Evolutionary conservation across 1,140 invertebrate species (phyloP).

Genomic region (Steinernema feltiae): DNA sequence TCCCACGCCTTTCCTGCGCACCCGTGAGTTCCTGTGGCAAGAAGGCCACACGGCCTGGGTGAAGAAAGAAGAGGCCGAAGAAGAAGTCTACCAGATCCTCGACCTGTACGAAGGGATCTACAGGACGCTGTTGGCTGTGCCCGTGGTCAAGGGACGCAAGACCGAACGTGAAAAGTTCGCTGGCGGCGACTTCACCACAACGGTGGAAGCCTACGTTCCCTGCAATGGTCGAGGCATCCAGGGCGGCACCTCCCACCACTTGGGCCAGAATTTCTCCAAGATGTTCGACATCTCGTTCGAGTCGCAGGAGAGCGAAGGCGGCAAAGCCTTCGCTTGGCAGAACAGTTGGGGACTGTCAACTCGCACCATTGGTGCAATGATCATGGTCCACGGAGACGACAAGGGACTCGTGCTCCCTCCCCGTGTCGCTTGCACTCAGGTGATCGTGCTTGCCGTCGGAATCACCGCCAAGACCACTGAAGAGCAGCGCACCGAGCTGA

Average conservation of each 20-base stretch:
- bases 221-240: conserved; percentile 80
- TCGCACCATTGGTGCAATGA: conserved; percentile 82
- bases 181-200: conserved; percentile 92
- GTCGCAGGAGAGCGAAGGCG: conserved; percentile 70
- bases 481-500: conserved; percentile 68
- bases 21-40: conserved; percentile 98
- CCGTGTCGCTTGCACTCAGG: conserved; percentile 65
- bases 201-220: conserved; percentile 88
- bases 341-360: conserved; percentile 98
- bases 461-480: conserved; percentile 75
- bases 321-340: conserved; percentile 73
- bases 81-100: conserved; percentile 67
- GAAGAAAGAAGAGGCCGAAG: conserved; percentile 72
- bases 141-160: conserved; percentile 87
- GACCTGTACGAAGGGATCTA: conserved; percentile 83
- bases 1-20: conserved; percentile 93
- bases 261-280: conserved; percentile 98
- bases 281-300: conserved; percentile 98
- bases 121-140: conserved; percentile 84
- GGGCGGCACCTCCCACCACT: conserved; percentile 92
- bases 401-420: conserved; percentile 91
- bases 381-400: conserved; percentile 95
- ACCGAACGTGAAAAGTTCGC: conserved; percentile 98
- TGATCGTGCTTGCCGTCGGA: conserved; percentile 90
- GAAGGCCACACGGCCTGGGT: conserved; percentile 95